Conservation (phyloP, 37 sponge, comb jelly and placozoan genomes). For the Axinella damicornis region DNA sequence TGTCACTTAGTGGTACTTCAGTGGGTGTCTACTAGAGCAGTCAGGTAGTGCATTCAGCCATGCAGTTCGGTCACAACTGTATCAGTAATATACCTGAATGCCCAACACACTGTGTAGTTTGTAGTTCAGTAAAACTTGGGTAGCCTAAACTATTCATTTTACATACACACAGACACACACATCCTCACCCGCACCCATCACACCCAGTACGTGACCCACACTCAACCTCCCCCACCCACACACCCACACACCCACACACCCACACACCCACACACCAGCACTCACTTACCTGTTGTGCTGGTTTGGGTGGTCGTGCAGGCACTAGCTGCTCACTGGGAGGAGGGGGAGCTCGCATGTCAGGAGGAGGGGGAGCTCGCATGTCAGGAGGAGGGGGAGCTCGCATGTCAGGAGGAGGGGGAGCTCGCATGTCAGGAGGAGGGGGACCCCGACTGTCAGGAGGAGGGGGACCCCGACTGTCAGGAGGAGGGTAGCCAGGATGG, state of each 20-base stretch:
- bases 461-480: constrained; percentile 3
- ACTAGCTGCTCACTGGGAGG: not conserved
- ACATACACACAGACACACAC: too few species aligned
- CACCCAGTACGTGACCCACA: too few species aligned
- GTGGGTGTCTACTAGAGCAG: too few species aligned
- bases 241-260: not conserved
- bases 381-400: not conserved
- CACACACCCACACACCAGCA: not conserved
- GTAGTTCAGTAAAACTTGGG: too few species aligned
- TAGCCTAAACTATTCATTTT: too few species aligned
- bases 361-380: not conserved
- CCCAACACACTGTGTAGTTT: too few species aligned
- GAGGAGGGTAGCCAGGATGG: constrained; percentile 1
- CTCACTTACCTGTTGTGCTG: not conserved
- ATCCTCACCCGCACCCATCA: too few species aligned
- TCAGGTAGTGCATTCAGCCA: too few species aligned
- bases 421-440: not conserved
- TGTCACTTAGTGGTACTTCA: too few species aligned
- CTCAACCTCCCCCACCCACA: not conserved
- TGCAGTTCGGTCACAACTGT: too few species aligned
- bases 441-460: not conserved
- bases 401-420: not conserved
- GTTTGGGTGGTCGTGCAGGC: not conserved
- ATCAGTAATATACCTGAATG: too few species aligned
- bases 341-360: not conserved